Base-by-base conservation (phyloP, 2,797 vertebrate species). In the Premnoplex brunnescens region DNA sequence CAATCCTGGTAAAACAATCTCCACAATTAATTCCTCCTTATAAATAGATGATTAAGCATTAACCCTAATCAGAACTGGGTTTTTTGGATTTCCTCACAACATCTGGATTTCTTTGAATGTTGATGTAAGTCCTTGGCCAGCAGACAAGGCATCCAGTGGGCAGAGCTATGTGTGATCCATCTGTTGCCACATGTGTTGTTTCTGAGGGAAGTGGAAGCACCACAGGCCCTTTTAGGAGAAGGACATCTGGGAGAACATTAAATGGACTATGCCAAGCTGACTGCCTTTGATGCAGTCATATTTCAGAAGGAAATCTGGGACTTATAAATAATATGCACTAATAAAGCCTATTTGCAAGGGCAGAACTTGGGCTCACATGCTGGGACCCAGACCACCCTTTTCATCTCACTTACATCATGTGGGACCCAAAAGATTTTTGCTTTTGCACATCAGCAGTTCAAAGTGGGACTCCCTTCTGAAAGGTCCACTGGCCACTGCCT, bases 341-440 rank as follows among this genome's bases (percentile, higher is more conserved):
- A 69, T 11, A 26, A 75, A 88, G 30, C 5, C n/a, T 49, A 21
- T 62, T 58, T 48, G 43, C 30, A 87, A 64, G n/a, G 68, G 55
- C 21, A 82, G 30, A 81, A 27, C 22, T 43, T 19, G 3, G 19
- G 58, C 34, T 73, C 0, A 0, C n/a, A n/a, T 8, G 1, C 37
- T 84, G 48, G 28, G 56, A 69, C 43, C 64, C 43, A 76, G 63
- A 34, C 20, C 17, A 46, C 24, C 19, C 17, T 76, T 76, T 69
- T 30, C 37, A 83, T 24, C 63, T 77, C 85, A 77, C 37, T 13
- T 54, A 37, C 0, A 0, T 32, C 30, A 21, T 0, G 0, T 3
- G 52, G 39, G 14, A 24, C 16, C 9, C 5, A 12, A 44, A 44
- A 27, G 32, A 43, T 14, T 58, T 67, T 59, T 59, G 44, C 73